Evolutionary conservation across 2,888 invertebrate genomes (phyloP), one percentile per base, ranked within the genome.

Genomic region (Oscheius sp.): DNA sequence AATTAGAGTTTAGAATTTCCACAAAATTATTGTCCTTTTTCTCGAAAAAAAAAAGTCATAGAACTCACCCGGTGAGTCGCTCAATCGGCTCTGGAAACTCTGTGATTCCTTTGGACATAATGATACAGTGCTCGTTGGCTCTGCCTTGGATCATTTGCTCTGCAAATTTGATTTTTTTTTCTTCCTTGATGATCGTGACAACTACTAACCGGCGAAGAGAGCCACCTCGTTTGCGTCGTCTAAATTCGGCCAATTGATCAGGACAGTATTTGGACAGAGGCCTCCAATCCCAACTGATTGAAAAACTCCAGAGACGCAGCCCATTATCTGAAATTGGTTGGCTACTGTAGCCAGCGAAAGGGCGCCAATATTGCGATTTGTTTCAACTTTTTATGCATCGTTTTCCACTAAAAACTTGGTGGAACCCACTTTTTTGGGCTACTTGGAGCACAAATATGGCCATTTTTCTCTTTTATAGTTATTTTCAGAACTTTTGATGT

Each of bases 201-300:
- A 33, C 1, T 31, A n/a, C n/a, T 10, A 50, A 79, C 80, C 81
- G 23, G 80, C 76, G 39, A 81, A 81, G n/a, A 79, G 65, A 8
- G 72, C 68, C 0, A 82, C 71, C 45, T 77, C 79, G 63, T 84
- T 82, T 3, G 73, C 58, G 58, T 80, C 79, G 50, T 81, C 82
- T 39, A 81, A 72, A 86, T 95, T 94, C 0, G 98, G 98, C 97
- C 98, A 99, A 45, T 97, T 97, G 67, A 98, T 90, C 83, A 99
- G 93, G 46, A 98, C 95, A 0, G 97, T 96, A 88, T 99, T 99
- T 45, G 97, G 98, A 88, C 95, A 94, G 90, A 98, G 91, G 2
- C 98, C 97, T 34, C 98, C 98, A 57, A 99, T 90, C 27, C 98
- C 98, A 65, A 94, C 92, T 15, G 95, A 94, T 90, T 98, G 98